Percentiles rank a stretch among this genome's conserved stretches.
Evolutionary conservation across 2,113 vertebrate genomes (phyloP).

Genomic region (Platysternon megacephalum): DNA sequence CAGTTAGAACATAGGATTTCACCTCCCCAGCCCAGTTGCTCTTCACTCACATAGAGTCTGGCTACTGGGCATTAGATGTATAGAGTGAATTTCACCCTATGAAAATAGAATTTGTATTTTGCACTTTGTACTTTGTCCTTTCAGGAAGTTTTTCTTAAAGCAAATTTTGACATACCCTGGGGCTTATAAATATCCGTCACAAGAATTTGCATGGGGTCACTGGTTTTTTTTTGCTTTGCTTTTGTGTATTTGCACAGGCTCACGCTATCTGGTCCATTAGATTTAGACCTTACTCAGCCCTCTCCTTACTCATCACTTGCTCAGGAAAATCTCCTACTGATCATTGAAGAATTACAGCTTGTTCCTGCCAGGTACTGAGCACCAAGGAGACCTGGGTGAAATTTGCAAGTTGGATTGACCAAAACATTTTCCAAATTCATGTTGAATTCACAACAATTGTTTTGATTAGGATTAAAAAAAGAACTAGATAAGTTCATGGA

Average conservation of each 20-base stretch:
- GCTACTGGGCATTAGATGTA: neutral
- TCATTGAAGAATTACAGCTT: slow-evolving; percentile 18
- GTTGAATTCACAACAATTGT: neutral
- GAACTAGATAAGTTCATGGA: too few relatives aligned
- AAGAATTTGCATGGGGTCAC: neutral
- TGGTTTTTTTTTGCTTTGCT: neutral
- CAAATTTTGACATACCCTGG: neutral
- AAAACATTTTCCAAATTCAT: neutral
- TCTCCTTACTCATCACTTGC: slow-evolving; percentile 12
- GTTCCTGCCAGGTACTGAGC: neutral
- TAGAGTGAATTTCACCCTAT: neutral
- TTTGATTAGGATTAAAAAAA: neutral
- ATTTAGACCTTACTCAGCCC: neutral
- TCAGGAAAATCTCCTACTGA: slow-evolving; percentile 37
- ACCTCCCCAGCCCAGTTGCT: neutral
- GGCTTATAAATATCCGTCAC: neutral
- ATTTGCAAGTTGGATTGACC: neutral
- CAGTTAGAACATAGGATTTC: neutral
- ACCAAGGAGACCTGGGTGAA: neutral
- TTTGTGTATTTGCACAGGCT: neutral
- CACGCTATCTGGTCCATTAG: neutral
- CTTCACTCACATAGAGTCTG: neutral
- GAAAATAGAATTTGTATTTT: neutral
- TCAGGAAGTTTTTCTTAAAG: neutral
- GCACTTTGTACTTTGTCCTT: neutral